Evolutionary conservation across 2,888 invertebrate genomes (phyloP).

Genomic region (Drosophila mercatorum): DNA sequence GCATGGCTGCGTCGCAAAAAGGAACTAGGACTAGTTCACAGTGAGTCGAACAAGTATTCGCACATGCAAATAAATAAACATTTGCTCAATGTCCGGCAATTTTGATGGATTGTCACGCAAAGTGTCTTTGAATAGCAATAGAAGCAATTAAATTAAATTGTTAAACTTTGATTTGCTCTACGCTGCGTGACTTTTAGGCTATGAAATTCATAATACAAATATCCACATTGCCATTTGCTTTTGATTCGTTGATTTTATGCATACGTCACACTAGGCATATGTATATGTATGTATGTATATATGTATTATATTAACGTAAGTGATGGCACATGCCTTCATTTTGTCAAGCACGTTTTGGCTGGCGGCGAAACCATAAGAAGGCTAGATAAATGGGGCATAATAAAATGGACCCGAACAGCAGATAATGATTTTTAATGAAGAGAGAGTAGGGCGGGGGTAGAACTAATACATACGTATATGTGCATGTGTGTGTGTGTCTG

Average conservation of each 20-base stretch:
- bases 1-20: neutral
- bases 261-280: conserved; percentile 5
- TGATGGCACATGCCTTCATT: conserved; percentile 38
- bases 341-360: conserved; percentile 71
- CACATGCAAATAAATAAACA: neutral
- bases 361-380: conserved; percentile 72
- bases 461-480: neutral
- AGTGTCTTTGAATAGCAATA: conserved; percentile 26
- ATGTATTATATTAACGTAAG: conserved; percentile 12
- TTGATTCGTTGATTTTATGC: conserved; percentile 12
- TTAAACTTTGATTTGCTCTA: conserved; percentile 33
- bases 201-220: conserved; percentile 26
- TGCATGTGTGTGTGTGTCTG: neutral
- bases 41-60: neutral
- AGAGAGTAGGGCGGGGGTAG: neutral
- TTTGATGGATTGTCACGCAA: conserved; percentile 34
- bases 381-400: conserved; percentile 63
- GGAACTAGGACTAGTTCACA: conserved; percentile 5
- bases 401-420: conserved; percentile 36
- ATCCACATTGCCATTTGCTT: conserved; percentile 3
- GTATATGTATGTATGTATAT: conserved; percentile 14
- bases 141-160: conserved; percentile 30
- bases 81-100: neutral
- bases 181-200: conserved; percentile 20
- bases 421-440: conserved; percentile 11